These are phyloP conservation scores for Psittacula derbiana DNA, from an alignment of 2,797 vertebrate species.

Conservation along the genomic window DNA sequence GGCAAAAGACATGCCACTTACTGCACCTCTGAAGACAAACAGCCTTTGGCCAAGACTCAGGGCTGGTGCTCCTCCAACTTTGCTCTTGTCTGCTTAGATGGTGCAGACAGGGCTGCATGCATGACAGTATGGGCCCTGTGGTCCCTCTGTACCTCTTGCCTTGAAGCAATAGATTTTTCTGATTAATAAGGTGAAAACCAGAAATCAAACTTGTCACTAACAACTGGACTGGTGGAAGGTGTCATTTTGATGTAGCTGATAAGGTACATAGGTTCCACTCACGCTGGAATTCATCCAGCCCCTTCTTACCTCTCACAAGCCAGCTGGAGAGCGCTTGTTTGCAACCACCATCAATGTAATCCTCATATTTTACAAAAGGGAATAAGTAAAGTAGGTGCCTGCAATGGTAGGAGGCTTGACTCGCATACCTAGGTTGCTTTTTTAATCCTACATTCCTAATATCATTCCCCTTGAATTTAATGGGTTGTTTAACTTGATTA, in stretches of 20 bases:
- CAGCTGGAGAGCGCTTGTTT: background rate
- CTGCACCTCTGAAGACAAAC: background rate
- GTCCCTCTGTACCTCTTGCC: background rate
- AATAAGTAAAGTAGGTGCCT: background rate
- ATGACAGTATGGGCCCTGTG: accelerated
- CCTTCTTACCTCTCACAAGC: background rate
- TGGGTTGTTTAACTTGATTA: slow-evolving; percentile 10
- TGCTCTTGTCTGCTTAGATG: accelerated
- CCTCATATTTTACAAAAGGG: background rate
- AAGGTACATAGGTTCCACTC: background rate
- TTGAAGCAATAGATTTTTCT: background rate
- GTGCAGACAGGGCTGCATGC: background rate
- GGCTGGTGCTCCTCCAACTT: background rate
- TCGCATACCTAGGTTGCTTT: background rate
- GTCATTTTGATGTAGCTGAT: background rate
- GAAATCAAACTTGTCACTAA: background rate
- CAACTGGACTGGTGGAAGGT: background rate
- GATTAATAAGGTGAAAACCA: background rate
- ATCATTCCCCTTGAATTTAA: background rate
- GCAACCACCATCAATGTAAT: background rate
- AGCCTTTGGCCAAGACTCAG: background rate
- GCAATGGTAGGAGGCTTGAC: background rate
- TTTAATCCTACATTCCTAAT: background rate
- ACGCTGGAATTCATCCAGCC: background rate
- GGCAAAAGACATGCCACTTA: background rate